Conservation (phyloP, 2,113 vertebrate genomes). For the Bungarus multicinctus region DNA sequence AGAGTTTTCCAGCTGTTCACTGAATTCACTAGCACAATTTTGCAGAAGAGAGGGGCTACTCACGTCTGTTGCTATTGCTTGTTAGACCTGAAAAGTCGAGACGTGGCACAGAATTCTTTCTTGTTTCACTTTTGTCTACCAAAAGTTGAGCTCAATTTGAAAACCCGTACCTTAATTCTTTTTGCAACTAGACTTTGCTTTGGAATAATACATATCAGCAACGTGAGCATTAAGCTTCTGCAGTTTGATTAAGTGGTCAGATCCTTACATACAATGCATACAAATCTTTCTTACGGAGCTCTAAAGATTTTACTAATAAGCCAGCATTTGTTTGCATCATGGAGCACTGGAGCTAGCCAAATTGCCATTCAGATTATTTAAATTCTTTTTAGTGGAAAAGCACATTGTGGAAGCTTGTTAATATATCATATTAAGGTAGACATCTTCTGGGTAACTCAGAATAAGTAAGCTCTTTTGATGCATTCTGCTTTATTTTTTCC, state of each 20-base stretch:
- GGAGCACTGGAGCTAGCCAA: neutral
- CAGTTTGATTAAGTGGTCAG: constrained; percentile 8
- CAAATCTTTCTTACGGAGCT: neutral
- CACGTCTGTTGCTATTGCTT: neutral
- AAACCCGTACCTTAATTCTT: neutral
- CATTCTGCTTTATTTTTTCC: neutral
- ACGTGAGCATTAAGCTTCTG: constrained; percentile 5
- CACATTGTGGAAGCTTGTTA: neutral
- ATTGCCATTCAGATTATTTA: constrained; percentile 7
- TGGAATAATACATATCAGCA: neutral
- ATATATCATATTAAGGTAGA: neutral
- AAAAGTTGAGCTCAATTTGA: neutral
- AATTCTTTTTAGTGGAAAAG: constrained; percentile 27
- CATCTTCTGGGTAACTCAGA: neutral
- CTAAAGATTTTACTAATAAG: neutral
- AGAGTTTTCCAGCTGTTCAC: neutral
- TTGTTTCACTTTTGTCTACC: neutral
- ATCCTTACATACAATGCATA: neutral
- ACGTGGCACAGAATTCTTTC: neutral
- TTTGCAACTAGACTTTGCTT: neutral
- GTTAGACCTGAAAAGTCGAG: neutral
- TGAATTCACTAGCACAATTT: neutral
- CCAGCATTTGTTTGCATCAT: neutral
- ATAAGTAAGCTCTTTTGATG: neutral
- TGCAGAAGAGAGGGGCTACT: neutral